These are phyloP conservation scores for Antidorcas marsupialis DNA, from an alignment of 2,113 vertebrate genomes.

Conservation along the genomic window DNA sequence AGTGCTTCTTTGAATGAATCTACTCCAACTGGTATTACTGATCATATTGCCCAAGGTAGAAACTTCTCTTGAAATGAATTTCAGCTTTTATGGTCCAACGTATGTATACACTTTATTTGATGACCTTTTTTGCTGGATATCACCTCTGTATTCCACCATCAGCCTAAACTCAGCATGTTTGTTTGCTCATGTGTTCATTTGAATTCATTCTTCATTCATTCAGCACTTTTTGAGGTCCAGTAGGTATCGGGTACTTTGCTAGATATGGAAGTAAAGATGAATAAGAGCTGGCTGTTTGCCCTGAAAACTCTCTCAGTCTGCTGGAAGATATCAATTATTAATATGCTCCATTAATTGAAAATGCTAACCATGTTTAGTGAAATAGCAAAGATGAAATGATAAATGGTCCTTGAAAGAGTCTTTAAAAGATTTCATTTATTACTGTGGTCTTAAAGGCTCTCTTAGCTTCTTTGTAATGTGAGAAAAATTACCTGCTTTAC, in stretches of 20 bases:
- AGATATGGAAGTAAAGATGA: constrained; percentile 7
- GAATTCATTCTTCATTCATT: constrained; percentile 21
- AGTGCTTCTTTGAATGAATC: constrained; percentile 87
- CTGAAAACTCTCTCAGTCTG: not conserved
- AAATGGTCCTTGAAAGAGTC: not conserved
- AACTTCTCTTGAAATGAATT: constrained; percentile 70
- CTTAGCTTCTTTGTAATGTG: not conserved
- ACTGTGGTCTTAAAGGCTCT: not conserved
- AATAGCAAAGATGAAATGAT: not conserved
- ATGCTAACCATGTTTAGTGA: not conserved
- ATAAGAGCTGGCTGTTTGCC: not conserved
- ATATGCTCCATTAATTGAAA: not conserved
- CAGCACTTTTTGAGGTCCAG: not conserved
- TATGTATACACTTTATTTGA: constrained; percentile 75
- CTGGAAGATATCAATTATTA: not conserved
- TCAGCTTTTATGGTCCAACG: constrained; percentile 56
- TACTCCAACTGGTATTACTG: constrained; percentile 83
- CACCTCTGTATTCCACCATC: constrained; percentile 27
- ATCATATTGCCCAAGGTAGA: constrained; percentile 79
- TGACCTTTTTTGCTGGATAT: constrained; percentile 62
- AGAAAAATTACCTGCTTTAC: constrained; percentile 40
- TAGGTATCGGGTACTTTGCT: not conserved
- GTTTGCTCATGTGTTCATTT: not conserved
- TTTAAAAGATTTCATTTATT: not conserved
- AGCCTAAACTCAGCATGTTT: constrained; percentile 17